Base-by-base conservation (phyloP, 2,113 vertebrate species). In the Ageneiosus marmoratus region DNA sequence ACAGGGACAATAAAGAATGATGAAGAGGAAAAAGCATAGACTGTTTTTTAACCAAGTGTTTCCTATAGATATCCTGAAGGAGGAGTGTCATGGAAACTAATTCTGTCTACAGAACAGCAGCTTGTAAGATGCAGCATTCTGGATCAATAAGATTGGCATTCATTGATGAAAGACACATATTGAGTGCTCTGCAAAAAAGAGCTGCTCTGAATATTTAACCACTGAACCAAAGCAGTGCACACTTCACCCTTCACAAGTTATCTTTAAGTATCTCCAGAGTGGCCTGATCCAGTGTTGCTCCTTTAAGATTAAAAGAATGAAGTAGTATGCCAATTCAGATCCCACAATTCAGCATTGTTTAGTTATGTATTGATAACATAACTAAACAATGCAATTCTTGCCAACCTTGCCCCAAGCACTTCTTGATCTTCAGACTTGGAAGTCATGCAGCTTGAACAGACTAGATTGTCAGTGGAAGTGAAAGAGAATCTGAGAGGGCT, bases 81-180 rank as follows among this genome's bases (percentile, higher is more conserved):
- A 87, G 41, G 9, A 58, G 34, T 70, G 48, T 67, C 46, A 73
- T 70, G 15, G 75, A 77, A 46, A 79, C 69, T 74, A 78, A 82
- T 84, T 89, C 76, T 82, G 56, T 83, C 81, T 87, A 75, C 58
- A 84, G 81, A 85, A 63, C 73, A 32, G 78, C 73, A 55, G 74
- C 81, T 78, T 76, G 79, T 87, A 74, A 82, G 69, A 90, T 85
- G 65, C 83, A 78, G 85, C 69, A 70, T 79, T 80, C 72, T 50
- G 56, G 88, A 91, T 92, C 88, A 80, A 89, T 89, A 83, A 84
- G 88, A 90, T 90, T 92, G 90, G 90, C 85, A 81, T 77, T 79
- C 65, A 94, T 89, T 91, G 92, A 94, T 90, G 89, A 83, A 84
- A 83, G 83, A 74, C 56, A 85, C 82, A 87, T 84, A 86, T 86